These are phyloP conservation scores for Orientallactaga sibirica DNA, from an alignment of 2,797 vertebrate species.

Conservation along the genomic window DNA sequence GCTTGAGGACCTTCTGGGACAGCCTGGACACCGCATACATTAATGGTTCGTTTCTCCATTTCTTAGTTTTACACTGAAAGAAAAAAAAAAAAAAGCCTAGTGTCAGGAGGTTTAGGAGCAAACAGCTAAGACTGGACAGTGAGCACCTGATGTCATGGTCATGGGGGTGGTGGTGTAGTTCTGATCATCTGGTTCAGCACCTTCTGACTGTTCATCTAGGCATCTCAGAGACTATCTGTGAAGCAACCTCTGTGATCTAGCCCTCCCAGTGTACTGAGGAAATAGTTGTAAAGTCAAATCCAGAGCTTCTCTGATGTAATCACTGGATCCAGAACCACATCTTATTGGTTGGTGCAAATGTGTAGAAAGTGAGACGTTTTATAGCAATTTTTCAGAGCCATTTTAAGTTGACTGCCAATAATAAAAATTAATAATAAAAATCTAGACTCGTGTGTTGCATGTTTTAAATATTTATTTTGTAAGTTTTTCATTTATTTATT, in stretches of 20 bases:
- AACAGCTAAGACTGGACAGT: neutral
- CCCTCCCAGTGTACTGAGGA: neutral
- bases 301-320: neutral
- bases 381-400: neutral
- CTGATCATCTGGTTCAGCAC: neutral
- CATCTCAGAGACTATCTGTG: neutral
- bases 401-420: neutral
- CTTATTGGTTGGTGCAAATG: neutral
- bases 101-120: neutral
- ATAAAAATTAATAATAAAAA: neutral
- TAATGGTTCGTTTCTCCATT: neutral
- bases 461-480: conserved; percentile 26
- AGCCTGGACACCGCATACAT: neutral
- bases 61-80: neutral
- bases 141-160: neutral
- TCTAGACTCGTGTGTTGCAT: neutral
- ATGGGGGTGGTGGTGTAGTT: neutral
- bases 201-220: neutral
- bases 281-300: neutral
- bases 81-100: neutral
- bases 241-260: neutral
- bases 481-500: conserved; percentile 11
- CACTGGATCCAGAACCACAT: neutral
- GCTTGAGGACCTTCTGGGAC: neutral
- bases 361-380: neutral